Conservation (phyloP, 2,797 vertebrate species). For the Sitta carolinensis region DNA sequence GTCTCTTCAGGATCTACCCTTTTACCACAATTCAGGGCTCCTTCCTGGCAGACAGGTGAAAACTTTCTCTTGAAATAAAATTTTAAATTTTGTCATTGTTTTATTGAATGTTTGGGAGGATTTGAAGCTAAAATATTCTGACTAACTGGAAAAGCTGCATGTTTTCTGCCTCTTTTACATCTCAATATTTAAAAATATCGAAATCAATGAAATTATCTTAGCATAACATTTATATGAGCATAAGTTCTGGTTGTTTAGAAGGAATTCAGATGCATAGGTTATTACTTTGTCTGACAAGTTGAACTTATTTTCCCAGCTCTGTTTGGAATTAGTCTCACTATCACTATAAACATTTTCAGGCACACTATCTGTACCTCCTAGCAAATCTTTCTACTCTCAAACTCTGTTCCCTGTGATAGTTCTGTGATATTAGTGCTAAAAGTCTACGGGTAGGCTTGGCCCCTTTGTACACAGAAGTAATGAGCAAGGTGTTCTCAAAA, state of each 20-base stretch:
- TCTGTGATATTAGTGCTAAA: background rate
- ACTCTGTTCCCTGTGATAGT: background rate
- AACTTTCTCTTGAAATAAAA: background rate
- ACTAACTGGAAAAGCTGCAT: background rate
- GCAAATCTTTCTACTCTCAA: background rate
- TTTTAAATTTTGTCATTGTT: background rate
- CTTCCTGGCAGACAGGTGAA: slow-evolving; percentile 93
- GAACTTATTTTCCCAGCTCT: background rate
- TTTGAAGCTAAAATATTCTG: background rate
- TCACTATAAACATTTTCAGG: background rate
- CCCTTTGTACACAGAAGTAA: background rate
- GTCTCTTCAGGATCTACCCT: slow-evolving; percentile 92
- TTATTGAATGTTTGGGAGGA: background rate
- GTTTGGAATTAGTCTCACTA: background rate
- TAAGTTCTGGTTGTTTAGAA: background rate
- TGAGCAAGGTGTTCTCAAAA: background rate
- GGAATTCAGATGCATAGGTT: background rate
- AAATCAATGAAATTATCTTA: background rate
- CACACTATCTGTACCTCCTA: background rate
- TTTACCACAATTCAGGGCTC: slow-evolving; percentile 91
- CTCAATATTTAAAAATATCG: background rate
- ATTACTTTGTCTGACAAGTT: background rate
- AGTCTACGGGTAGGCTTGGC: background rate
- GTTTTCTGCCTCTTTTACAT: background rate
- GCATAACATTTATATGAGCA: background rate